Percentiles rank a stretch among this genome's conserved stretches.
phyloP scores from a whole-genome alignment of 2,888 invertebrate species.

The Ennomos quercinarius region DNA sequence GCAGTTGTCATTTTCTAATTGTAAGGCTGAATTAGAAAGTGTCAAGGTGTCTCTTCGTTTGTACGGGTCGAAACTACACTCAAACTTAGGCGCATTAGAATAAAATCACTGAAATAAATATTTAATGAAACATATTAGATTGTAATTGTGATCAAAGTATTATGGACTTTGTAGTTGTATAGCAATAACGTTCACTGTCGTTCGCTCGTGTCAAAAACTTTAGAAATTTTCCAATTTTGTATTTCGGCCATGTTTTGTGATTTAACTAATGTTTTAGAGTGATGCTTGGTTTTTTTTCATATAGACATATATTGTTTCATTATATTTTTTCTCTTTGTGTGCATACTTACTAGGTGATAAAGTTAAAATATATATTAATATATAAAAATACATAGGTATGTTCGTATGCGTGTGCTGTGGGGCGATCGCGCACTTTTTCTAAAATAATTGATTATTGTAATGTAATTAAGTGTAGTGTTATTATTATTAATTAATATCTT shows the following conservation, averaged over 20 bases:
- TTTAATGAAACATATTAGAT: conserved; percentile 52
- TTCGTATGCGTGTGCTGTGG: conserved; percentile 58
- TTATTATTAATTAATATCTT: conserved; percentile 68
- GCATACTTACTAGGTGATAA: conserved; percentile 59
- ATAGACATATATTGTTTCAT: conserved; percentile 21
- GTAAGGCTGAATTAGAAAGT: conserved; percentile 84
- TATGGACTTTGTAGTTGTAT: conserved; percentile 74
- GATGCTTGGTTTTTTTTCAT: conserved; percentile 40
- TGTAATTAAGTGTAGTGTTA: conserved; percentile 81
- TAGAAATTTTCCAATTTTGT: conserved; percentile 25
- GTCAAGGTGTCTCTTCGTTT: conserved; percentile 53
- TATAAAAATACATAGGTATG: conserved; percentile 49
- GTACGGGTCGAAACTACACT: conserved; percentile 33
- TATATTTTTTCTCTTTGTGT: conserved; percentile 48
- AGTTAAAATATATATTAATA: conserved; percentile 43
- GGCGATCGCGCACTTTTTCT: conserved; percentile 74
- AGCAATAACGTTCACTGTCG: conserved; percentile 71
- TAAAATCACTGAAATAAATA: conserved; percentile 34
- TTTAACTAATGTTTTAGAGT: conserved; percentile 58
- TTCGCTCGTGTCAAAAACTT: conserved; percentile 42
- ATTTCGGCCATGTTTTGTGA: conserved; percentile 61
- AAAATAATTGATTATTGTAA: conserved; percentile 58
- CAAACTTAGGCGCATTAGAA: conserved; percentile 48
- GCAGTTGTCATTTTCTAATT: conserved; percentile 79
- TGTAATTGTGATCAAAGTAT: conserved; percentile 79